These are phyloP conservation scores for Drosophila ezoana DNA, from an alignment of 2,888 invertebrate species.

Conservation along the genomic window DNA sequence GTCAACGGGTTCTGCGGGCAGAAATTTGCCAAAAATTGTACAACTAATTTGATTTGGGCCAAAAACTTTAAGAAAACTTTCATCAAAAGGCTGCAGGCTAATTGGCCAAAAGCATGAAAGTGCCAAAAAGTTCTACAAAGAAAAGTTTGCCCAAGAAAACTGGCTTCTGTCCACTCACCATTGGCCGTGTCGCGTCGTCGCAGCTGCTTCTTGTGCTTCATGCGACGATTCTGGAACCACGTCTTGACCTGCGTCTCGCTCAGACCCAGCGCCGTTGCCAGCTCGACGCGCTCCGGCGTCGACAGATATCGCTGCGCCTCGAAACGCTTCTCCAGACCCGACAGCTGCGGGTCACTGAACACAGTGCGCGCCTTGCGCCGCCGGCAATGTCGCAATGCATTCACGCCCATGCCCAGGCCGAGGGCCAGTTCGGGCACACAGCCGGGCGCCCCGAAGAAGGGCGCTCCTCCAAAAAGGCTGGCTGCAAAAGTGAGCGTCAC, in stretches of 20 bases:
- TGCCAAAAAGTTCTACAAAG: constrained; percentile 47
- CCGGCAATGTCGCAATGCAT: constrained; percentile 95
- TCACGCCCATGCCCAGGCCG: constrained; percentile 85
- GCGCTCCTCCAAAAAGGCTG: constrained; percentile 84
- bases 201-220: constrained; percentile 98
- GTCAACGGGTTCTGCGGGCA: constrained; percentile 84
- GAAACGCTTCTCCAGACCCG: constrained; percentile 96
- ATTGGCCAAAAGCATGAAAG: constrained; percentile 44
- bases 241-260: constrained; percentile 99
- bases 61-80: constrained; percentile 63
- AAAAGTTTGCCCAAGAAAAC: background rate
- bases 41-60: constrained; percentile 65
- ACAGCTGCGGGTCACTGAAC: constrained; percentile 92
- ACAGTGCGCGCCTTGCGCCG: constrained; percentile 98
- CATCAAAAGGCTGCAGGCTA: constrained; percentile 48
- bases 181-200: constrained; percentile 83
- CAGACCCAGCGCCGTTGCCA: constrained; percentile 95
- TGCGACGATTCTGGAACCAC: constrained; percentile 98
- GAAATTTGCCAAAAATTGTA: constrained; percentile 38
- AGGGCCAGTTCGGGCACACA: constrained; percentile 84
- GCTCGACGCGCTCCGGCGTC: constrained; percentile 97
- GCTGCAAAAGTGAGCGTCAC: constrained; percentile 56
- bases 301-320: constrained; percentile 96
- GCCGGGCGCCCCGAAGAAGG: constrained; percentile 83
- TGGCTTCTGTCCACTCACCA: constrained; percentile 75